These are phyloP conservation scores for Drosophila maculinotata DNA, from an alignment of 2,888 invertebrate species.

Conservation along the genomic window DNA sequence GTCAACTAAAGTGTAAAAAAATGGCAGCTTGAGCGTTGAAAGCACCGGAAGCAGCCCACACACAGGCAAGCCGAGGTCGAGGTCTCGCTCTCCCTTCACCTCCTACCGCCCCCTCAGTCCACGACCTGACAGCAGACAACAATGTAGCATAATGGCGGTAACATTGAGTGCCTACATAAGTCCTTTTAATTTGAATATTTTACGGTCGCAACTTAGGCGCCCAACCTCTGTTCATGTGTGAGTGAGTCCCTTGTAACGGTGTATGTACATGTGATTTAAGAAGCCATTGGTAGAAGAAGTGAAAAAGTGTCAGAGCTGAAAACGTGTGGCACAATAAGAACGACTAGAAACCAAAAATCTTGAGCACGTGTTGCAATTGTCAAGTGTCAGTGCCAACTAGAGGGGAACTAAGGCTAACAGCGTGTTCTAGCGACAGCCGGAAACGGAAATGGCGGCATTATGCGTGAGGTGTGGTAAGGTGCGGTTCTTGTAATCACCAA, in stretches of 20 bases:
- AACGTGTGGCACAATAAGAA: conserved; percentile 33
- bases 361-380: conserved; percentile 76
- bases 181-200: conserved; percentile 83
- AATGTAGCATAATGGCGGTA: conserved; percentile 76
- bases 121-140: conserved; percentile 51
- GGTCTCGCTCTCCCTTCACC: conserved; percentile 27
- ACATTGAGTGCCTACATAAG: conserved; percentile 82
- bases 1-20: conserved; percentile 78
- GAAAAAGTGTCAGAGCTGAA: conserved; percentile 43
- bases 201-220: conserved; percentile 58
- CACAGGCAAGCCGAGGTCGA: conserved; percentile 42
- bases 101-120: neutral
- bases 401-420: conserved; percentile 21
- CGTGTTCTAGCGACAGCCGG: conserved; percentile 46
- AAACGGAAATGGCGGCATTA: conserved; percentile 63
- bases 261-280: conserved; percentile 41
- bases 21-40: conserved; percentile 67
- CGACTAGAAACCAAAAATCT: conserved; percentile 41
- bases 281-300: conserved; percentile 29
- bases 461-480: conserved; percentile 21
- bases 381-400: conserved; percentile 52
- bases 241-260: conserved; percentile 13
- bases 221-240: conserved; percentile 10
- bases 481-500: conserved; percentile 37
- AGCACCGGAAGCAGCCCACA: conserved; percentile 64